A percentile compares a stretch with the other conserved stretches of the same genome.
Conservation (phyloP, 2,888 invertebrate species). For the Nomada ruficornis region DNA sequence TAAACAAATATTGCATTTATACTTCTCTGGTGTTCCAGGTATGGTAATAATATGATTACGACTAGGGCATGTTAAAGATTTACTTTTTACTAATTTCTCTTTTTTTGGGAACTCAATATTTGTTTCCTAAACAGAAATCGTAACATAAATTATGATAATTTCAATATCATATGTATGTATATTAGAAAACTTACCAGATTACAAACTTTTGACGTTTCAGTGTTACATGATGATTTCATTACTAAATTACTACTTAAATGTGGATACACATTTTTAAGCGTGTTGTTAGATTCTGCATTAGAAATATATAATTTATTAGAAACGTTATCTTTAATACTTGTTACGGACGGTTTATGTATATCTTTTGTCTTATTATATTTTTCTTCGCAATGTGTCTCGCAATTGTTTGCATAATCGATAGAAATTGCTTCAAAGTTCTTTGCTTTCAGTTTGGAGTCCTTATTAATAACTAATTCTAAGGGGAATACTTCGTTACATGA, state of each 20-base stretch:
- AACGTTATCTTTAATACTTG: conserved; percentile 20
- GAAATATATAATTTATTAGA: conserved; percentile 46
- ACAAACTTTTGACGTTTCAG: conserved; percentile 10
- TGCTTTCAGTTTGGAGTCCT: conserved; percentile 50
- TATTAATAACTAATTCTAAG: conserved; percentile 71
- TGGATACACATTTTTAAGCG: conserved; percentile 38
- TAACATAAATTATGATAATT: not conserved
- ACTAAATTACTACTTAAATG: conserved; percentile 36
- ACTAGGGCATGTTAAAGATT: conserved; percentile 62
- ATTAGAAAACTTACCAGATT: conserved; percentile 22
- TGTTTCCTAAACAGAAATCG: conserved; percentile 39
- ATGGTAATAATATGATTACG: conserved; percentile 78
- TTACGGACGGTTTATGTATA: conserved; percentile 12
- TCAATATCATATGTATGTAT: not conserved
- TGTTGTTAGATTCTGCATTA: conserved; percentile 44
- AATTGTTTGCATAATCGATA: conserved; percentile 11
- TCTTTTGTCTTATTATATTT: conserved; percentile 23
- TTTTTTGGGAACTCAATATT: conserved; percentile 26
- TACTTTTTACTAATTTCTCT: conserved; percentile 46
- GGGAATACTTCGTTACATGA: conserved; percentile 57
- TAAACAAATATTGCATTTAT: conserved; percentile 88
- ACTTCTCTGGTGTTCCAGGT: conserved; percentile 85
- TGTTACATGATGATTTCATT: conserved; percentile 3
- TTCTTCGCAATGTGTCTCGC: conserved; percentile 29
- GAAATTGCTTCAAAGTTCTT: conserved; percentile 36